A percentile compares a stretch with the other conserved stretches of the same genome.
Conservation (phyloP, 1,140 invertebrate species). For the Drosophila dunni region DNA sequence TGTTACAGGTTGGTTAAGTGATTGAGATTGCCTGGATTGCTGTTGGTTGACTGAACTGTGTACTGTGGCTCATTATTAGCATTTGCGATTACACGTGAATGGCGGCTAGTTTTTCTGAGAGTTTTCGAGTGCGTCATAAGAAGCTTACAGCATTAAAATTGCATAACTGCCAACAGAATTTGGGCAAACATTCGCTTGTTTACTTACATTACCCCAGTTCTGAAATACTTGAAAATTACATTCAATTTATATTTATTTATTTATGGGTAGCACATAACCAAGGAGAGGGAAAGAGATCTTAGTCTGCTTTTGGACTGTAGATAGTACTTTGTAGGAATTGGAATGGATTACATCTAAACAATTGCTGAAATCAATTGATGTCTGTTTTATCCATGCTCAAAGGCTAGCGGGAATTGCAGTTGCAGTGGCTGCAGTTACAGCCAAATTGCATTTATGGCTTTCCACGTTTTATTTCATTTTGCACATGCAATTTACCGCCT, state of each 20-base stretch:
- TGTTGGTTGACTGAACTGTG: slow-evolving; percentile 23
- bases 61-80: slow-evolving; percentile 5
- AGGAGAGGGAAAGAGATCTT: slow-evolving; percentile 10
- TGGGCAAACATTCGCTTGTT: no score
- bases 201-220: background rate
- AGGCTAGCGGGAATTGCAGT: slow-evolving; percentile 31
- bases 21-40: slow-evolving; percentile 26
- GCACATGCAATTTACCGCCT: slow-evolving; percentile 68
- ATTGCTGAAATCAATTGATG: slow-evolving; percentile 78
- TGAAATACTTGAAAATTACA: background rate
- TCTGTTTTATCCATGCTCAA: slow-evolving; percentile 70
- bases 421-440: slow-evolving; percentile 37
- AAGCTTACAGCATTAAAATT: slow-evolving; percentile 8
- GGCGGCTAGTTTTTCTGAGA: slow-evolving; percentile 52
- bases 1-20: slow-evolving; percentile 36
- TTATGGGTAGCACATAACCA: background rate
- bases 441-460: slow-evolving; percentile 82
- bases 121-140: slow-evolving; percentile 53
- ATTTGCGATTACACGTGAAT: slow-evolving; percentile 65
- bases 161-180: background rate
- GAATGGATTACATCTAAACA: slow-evolving; percentile 62
- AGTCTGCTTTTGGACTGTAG: no score
- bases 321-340: background rate
- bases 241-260: slow-evolving; percentile 10
- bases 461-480: slow-evolving; percentile 73